Percentiles rank a stretch among this genome's conserved stretches.
These are phyloP conservation scores for Amphipyra berbera DNA, from an alignment of 2,888 invertebrate genomes.

Conservation along the genomic window DNA sequence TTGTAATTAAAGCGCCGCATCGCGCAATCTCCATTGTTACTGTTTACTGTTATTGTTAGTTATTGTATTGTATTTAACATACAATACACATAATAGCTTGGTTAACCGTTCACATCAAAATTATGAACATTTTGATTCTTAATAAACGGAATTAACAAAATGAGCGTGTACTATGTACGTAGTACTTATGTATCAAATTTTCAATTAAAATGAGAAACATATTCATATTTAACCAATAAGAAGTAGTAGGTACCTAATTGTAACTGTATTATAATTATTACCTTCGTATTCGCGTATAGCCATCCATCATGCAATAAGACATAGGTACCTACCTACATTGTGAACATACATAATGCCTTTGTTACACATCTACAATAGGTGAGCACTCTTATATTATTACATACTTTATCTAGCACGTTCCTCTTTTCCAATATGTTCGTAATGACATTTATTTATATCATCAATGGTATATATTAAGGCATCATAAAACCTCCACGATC, in stretches of 20 bases:
- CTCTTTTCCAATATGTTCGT: neutral
- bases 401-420: neutral
- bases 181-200: neutral
- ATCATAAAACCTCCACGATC: neutral
- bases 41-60: slow-evolving; percentile 63
- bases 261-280: neutral
- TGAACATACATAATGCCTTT: slow-evolving; percentile 5
- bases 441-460: neutral
- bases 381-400: neutral
- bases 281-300: neutral
- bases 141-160: neutral
- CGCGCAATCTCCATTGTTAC: slow-evolving; percentile 65
- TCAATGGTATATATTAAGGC: neutral
- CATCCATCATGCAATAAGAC: slow-evolving; percentile 5
- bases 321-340: slow-evolving; percentile 5
- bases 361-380: slow-evolving; percentile 33
- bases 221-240: neutral
- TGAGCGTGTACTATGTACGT: neutral
- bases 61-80: slow-evolving; percentile 50
- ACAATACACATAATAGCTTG: slow-evolving; percentile 48
- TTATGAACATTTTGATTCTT: slow-evolving; percentile 19
- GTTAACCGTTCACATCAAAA: slow-evolving; percentile 49
- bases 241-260: neutral
- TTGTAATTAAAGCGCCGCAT: no score
- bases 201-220: neutral